phyloP scores from a whole-genome alignment of 2,888 invertebrate genomes.

The Buathra laborator region DNA sequence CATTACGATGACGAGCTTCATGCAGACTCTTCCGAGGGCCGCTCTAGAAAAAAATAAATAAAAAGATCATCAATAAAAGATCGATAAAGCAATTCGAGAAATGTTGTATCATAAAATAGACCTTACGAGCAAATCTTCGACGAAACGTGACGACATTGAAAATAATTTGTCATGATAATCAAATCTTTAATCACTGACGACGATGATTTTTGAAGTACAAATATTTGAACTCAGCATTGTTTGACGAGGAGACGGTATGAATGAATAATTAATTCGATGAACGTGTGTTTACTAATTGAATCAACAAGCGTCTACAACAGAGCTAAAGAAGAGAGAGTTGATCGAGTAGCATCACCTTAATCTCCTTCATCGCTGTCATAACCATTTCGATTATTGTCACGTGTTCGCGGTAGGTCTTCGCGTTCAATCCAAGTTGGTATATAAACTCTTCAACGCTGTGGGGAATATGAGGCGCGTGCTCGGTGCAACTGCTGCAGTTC shows the following conservation, averaged over 20 bases:
- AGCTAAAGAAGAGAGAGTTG: constrained; percentile 10
- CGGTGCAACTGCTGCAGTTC: constrained; percentile 64
- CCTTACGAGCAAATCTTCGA: too few species aligned
- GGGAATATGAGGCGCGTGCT: constrained; percentile 47
- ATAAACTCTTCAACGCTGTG: constrained; percentile 55
- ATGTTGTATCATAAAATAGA: not conserved
- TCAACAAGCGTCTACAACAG: constrained; percentile 24
- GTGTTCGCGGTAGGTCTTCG: constrained; percentile 7
- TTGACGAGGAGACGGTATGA: not conserved
- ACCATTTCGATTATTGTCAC: constrained; percentile 62
- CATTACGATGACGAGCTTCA: constrained; percentile 94
- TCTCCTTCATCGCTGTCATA: constrained; percentile 56
- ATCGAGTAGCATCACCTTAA: constrained; percentile 51
- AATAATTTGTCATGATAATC: too few species aligned
- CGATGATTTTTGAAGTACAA: constrained; percentile 7
- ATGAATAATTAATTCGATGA: constrained; percentile 25
- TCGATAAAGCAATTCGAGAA: not conserved
- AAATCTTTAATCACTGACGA: too few species aligned
- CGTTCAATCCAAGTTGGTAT: constrained; percentile 24
- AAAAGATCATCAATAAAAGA: not conserved
- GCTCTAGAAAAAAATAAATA: constrained; percentile 87
- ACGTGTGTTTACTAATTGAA: constrained; percentile 47
- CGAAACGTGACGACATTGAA: too few species aligned
- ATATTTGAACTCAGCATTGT: constrained; percentile 4
- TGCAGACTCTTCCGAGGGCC: constrained; percentile 93